Base-by-base conservation (phyloP, 2,113 vertebrate species). In the Eulemur rufifrons region DNA sequence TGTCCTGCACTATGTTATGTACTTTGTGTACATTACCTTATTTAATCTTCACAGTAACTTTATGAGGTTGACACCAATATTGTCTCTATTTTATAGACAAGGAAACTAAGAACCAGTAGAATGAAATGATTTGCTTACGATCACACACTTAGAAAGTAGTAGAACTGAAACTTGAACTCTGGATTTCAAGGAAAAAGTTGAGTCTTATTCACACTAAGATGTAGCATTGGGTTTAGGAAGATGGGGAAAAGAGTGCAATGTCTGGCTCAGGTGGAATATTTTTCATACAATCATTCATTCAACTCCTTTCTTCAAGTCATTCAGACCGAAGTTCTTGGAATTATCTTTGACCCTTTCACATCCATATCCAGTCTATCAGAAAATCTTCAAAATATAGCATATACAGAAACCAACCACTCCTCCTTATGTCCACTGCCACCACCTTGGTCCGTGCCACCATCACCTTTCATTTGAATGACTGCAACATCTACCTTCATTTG, bases 71-170 rank as follows among this genome's bases (percentile, higher is more conserved):
- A 27, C 68, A 13, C 15, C 94, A 52, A 9, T 92, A 42, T 47
- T 80, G 14, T 94, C 84, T 92, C 50, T 80, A 8, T 95, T 64
- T 94, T 80, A 84, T 84, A 95, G n/a, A 73, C 29, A 64, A 91
- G 3, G 27, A 64, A 94, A 73, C 5, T 66, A 92, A 97, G n/a
- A 76, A 47, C n/a, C 21, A 50, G 13, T 94, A 27, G 37, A 81
- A 81, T 89, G 50, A 96, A 95, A 63, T 61, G 1, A 86, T 73
- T 94, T 94, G 8, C 45, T 91, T 85, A 88, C 85, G 15, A 15
- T 54, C 25, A 86, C 9, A 66, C 34, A 94, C 45, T 34, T 82
- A 94, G 27, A 80, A 90, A 74, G 32, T 23, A 82, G 34, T 84
- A 66, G 39, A 85, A 85, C 7, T 85, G 50, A 73, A 85, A 63